phyloP scores from a whole-genome alignment of 2,888 invertebrate species.

The Polia nebulosa region DNA sequence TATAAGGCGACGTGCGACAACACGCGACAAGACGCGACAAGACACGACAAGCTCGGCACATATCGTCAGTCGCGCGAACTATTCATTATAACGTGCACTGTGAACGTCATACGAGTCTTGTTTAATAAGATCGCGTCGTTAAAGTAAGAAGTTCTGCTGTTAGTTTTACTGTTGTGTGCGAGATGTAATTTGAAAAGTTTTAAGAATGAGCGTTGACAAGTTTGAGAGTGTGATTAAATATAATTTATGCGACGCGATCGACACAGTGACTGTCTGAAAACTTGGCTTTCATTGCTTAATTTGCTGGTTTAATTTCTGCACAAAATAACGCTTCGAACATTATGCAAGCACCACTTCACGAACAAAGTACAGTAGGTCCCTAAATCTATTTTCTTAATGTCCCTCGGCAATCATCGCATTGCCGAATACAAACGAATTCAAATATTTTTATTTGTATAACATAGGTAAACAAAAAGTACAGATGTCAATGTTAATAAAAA shows the following conservation, averaged over 20 bases:
- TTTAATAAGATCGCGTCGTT: constrained; percentile 26
- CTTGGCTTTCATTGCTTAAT: not conserved
- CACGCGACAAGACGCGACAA: constrained; percentile 21
- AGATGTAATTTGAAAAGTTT: constrained; percentile 27
- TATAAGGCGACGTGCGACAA: constrained; percentile 57
- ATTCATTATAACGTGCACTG: constrained; percentile 4
- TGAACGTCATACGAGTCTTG: constrained; percentile 5
- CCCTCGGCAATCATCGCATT: too few species aligned
- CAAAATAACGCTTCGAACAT: too few species aligned
- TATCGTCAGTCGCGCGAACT: constrained; percentile 32
- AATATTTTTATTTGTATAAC: too few species aligned
- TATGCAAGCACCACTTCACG: not conserved
- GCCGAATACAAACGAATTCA: too few species aligned
- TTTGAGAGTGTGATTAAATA: not conserved
- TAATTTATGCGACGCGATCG: constrained; percentile 1
- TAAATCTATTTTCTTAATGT: too few species aligned
- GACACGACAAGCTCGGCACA: constrained; percentile 19
- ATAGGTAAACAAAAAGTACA: too few species aligned
- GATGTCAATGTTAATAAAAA: too few species aligned
- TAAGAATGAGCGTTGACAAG: not conserved
- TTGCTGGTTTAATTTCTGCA: not conserved
- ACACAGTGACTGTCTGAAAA: not conserved
- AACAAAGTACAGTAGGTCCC: too few species aligned
- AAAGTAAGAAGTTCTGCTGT: constrained; percentile 20
- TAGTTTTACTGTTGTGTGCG: constrained; percentile 19